These are phyloP conservation scores for Chloroclystis v-ata DNA, from an alignment of 2,888 invertebrate species.

Conservation along the genomic window DNA sequence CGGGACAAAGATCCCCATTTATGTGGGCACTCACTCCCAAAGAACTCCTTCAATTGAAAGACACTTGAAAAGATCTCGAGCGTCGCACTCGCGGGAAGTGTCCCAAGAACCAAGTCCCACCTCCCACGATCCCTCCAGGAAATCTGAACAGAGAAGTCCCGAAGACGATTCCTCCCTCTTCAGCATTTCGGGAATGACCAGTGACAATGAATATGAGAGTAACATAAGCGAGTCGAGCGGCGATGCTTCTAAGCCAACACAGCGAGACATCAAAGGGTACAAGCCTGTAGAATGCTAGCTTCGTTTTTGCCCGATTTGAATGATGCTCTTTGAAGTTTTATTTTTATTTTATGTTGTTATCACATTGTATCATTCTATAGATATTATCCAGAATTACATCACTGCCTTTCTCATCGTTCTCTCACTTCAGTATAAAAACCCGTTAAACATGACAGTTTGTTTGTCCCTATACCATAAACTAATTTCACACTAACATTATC, in stretches of 20 bases:
- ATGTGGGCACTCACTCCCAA: constrained; percentile 80
- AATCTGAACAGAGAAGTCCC: constrained; percentile 74
- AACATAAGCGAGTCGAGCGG: constrained; percentile 75
- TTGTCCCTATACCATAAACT: constrained; percentile 7
- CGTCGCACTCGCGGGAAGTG: constrained; percentile 60
- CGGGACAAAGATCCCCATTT: constrained; percentile 86
- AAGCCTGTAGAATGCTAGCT: constrained; percentile 71
- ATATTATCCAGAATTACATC: background rate
- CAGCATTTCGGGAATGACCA: constrained; percentile 79
- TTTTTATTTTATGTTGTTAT: constrained; percentile 43
- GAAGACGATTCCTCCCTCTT: constrained; percentile 76
- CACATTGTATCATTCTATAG: constrained; percentile 30
- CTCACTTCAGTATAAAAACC: background rate
- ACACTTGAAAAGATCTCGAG: constrained; percentile 49
- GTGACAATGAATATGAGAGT: constrained; percentile 77
- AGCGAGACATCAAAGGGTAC: constrained; percentile 73
- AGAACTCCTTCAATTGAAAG: constrained; percentile 74
- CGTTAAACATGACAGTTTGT: background rate
- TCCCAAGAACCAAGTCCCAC: constrained; percentile 71
- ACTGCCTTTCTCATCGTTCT: background rate
- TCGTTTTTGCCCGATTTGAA: constrained; percentile 62
- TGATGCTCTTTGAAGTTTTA: constrained; percentile 60
- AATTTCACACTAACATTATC: constrained; percentile 14
- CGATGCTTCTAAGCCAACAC: constrained; percentile 68
- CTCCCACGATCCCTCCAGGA: constrained; percentile 67